Evolutionary conservation across 2,113 vertebrate species (phyloP).

Genomic region (Scortum barcoo): DNA sequence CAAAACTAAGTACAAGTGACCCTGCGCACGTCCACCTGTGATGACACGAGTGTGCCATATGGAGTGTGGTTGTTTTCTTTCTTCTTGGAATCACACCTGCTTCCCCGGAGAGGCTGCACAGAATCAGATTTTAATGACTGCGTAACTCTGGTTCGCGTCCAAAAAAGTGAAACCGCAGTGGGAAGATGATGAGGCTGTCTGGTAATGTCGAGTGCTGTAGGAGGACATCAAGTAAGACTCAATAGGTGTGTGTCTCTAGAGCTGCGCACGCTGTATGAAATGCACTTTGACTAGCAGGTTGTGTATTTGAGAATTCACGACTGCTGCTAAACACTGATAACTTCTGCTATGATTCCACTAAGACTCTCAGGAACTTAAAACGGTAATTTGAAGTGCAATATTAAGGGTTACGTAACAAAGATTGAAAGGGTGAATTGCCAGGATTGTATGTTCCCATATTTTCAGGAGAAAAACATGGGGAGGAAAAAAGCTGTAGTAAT

Average conservation of each 20-base stretch:
- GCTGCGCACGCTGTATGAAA: conserved; percentile 5
- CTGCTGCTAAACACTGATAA: conserved; percentile 22
- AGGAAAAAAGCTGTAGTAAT: conserved; percentile 42
- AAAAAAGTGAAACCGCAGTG: conserved; percentile 53
- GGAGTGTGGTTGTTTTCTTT: conserved; percentile 62
- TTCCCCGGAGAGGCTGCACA: conserved; percentile 57
- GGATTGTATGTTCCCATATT: conserved; percentile 51
- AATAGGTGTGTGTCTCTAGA: conserved; percentile 23
- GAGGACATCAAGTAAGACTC: conserved; percentile 42
- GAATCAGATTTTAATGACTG: conserved; percentile 59
- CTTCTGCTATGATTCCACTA: conserved; percentile 20
- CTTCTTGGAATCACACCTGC: conserved; percentile 64
- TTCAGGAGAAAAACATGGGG: conserved; percentile 27
- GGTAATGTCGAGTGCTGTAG: conserved; percentile 24
- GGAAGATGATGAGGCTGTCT: conserved; percentile 53
- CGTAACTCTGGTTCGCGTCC: conserved; percentile 56
- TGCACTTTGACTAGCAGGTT: conserved; percentile 14
- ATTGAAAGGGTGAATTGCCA: conserved; percentile 42
- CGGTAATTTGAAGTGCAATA: conserved; percentile 44
- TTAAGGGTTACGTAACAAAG: conserved; percentile 64
- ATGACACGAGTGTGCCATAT: conserved; percentile 64
- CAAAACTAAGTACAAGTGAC: conserved; percentile 67
- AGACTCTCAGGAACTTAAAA: conserved; percentile 31
- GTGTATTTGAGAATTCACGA: conserved; percentile 12
- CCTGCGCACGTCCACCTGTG: conserved; percentile 66